Evolutionary conservation across 2,888 invertebrate genomes (phyloP).

Genomic region (Tenthredo livida): DNA sequence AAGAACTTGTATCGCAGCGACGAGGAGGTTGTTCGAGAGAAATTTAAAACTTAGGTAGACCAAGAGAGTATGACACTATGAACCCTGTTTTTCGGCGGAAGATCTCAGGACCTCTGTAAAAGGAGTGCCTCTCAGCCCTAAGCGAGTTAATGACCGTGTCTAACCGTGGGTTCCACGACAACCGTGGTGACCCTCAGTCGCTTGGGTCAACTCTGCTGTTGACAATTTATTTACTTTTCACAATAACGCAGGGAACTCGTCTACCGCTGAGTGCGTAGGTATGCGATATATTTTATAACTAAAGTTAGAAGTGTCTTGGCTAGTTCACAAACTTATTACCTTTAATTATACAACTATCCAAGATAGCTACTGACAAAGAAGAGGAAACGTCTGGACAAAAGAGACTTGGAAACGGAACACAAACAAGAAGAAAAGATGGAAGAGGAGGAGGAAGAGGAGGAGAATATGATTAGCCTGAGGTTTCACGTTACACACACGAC

Average conservation of each 20-base stretch:
- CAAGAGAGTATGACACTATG: conserved; percentile 47
- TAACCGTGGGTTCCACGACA: conserved; percentile 64
- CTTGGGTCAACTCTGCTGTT: conserved; percentile 30
- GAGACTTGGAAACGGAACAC: conserved; percentile 7
- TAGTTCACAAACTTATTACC: conserved; percentile 28
- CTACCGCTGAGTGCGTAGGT: not conserved
- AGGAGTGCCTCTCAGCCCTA: conserved; percentile 39
- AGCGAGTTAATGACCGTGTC: conserved; percentile 69
- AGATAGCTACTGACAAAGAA: conserved; percentile 36
- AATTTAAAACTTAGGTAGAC: conserved; percentile 9
- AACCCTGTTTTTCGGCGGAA: conserved; percentile 54
- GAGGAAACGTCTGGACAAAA: conserved; percentile 46
- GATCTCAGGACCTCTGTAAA: conserved; percentile 59
- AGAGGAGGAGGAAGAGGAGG: not conserved
- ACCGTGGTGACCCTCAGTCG: conserved; percentile 34
- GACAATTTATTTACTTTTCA: conserved; percentile 50
- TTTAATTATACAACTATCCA: conserved; percentile 30
- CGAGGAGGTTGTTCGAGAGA: not conserved
- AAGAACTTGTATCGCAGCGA: conserved; percentile 36
- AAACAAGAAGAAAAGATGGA: not conserved
- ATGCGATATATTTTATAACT: conserved; percentile 15
- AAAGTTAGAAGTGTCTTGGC: conserved; percentile 23
- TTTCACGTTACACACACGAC: not conserved
- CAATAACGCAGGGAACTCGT: conserved; percentile 35
- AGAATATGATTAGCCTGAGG: not conserved